These are phyloP conservation scores for Yponomeuta evonymella DNA, from an alignment of 2,888 invertebrate genomes.

Conservation along the genomic window DNA sequence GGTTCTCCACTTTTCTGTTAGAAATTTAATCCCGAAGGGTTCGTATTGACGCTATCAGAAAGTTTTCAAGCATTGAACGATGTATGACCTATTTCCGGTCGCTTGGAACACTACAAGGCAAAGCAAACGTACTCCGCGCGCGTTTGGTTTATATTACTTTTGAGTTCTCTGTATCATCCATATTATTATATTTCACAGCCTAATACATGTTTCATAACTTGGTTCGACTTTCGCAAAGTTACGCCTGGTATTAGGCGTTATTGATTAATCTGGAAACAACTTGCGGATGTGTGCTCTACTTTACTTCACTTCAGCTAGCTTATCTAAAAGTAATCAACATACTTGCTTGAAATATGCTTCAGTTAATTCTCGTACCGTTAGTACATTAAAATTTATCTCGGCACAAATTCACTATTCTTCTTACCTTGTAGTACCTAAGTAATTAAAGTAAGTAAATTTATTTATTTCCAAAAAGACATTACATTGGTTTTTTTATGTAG, in stretches of 20 bases:
- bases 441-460: too few species aligned
- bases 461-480: too few species aligned
- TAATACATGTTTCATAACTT: neutral
- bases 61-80: conserved; percentile 6
- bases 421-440: too few species aligned
- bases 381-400: too few species aligned
- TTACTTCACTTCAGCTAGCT: too few species aligned
- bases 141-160: neutral
- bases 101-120: conserved; percentile 10
- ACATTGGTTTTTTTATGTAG: too few species aligned
- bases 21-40: conserved; percentile 6
- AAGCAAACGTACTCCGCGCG: neutral
- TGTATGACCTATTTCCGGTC: conserved; percentile 13
- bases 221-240: neutral
- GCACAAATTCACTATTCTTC: too few species aligned
- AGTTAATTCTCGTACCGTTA: too few species aligned
- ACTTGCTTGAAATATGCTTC: too few species aligned
- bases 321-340: too few species aligned
- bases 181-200: neutral
- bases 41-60: conserved; percentile 4
- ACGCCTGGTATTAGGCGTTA: neutral
- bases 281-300: neutral
- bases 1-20: neutral
- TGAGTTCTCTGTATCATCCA: neutral
- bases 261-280: neutral